A percentile compares a stretch with the other conserved stretches of the same genome.
Evolutionary conservation across 2,113 vertebrate species (phyloP).

Genomic region (Colistium nudipinnis): DNA sequence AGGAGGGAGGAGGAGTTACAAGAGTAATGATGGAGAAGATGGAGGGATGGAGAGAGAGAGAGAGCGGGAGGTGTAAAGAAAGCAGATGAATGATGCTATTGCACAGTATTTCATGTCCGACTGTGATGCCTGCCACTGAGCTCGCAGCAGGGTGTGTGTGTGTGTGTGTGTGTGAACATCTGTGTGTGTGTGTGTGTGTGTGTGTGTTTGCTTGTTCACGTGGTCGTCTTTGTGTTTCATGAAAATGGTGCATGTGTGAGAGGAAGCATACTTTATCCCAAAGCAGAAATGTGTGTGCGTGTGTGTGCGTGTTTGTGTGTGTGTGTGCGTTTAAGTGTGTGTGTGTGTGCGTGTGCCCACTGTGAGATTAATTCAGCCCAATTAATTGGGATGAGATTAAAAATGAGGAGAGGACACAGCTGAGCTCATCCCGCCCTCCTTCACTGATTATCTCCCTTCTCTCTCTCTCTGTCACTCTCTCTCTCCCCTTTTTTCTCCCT

Average conservation of each 20-base stretch:
- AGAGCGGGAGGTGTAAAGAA: constrained; percentile 40
- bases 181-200: constrained; percentile 16
- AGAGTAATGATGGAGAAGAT: constrained; percentile 27
- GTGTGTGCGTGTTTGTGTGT: constrained; percentile 40
- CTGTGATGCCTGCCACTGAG: constrained; percentile 72
- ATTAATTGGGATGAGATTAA: constrained; percentile 74
- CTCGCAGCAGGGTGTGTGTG: constrained; percentile 61
- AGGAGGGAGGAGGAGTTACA: constrained; percentile 32
- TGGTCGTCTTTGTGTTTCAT: constrained; percentile 38
- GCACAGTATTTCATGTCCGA: constrained; percentile 83
- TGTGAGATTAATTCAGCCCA: constrained; percentile 72
- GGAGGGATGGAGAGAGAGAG: constrained; percentile 5
- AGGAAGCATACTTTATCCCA: constrained; percentile 33
- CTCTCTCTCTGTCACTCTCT: neutral
- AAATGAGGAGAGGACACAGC: constrained; percentile 68
- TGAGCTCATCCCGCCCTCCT: constrained; percentile 55
- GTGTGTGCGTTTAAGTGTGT: constrained; percentile 22
- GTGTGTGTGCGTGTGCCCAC: constrained; percentile 54
- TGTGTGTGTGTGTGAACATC: constrained; percentile 34
- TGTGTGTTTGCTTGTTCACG: constrained; percentile 27
- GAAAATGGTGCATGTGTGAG: constrained; percentile 31
- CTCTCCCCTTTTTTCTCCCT: neutral
- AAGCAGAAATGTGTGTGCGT: constrained; percentile 40
- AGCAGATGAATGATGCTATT: constrained; percentile 79
- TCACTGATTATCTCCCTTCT: constrained; percentile 11